Conservation (phyloP, 2,113 vertebrate species). For the Silurus meridionalis region DNA sequence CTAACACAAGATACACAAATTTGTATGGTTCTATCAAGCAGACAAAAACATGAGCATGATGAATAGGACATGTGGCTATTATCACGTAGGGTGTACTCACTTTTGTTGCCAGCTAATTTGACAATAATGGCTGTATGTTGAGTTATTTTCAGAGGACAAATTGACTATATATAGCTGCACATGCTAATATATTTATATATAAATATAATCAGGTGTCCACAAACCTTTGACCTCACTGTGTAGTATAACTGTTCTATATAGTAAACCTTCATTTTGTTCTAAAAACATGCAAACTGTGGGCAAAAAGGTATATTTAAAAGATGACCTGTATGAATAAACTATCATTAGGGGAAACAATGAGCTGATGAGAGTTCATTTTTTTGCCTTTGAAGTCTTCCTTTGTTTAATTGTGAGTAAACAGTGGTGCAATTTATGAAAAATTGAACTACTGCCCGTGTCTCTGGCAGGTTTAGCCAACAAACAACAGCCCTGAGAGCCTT, state of each 20-base stretch:
- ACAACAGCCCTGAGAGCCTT: constrained; percentile 52
- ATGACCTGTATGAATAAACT: constrained; percentile 3
- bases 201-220: neutral
- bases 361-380: constrained; percentile 29
- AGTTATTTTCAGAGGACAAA: too few relatives aligned
- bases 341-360: neutral
- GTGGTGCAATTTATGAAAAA: constrained; percentile 54
- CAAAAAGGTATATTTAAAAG: constrained; percentile 7
- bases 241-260: too few relatives aligned
- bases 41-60: too few relatives aligned
- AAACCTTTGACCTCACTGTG: neutral
- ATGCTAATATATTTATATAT: too few relatives aligned
- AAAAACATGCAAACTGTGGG: neutral
- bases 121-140: too few relatives aligned
- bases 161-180: too few relatives aligned
- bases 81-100: too few relatives aligned
- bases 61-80: too few relatives aligned
- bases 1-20: too few relatives aligned
- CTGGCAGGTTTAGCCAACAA: constrained; percentile 54
- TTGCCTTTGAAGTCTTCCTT: constrained; percentile 46
- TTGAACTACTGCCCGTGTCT: constrained; percentile 54
- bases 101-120: too few relatives aligned
- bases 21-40: too few relatives aligned
- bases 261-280: too few relatives aligned
- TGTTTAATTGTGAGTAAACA: constrained; percentile 52